A percentile compares a stretch with the other conserved stretches of the same genome.
Evolutionary conservation across 2,113 vertebrate species (phyloP).

Genomic region (Lontra canadensis): DNA sequence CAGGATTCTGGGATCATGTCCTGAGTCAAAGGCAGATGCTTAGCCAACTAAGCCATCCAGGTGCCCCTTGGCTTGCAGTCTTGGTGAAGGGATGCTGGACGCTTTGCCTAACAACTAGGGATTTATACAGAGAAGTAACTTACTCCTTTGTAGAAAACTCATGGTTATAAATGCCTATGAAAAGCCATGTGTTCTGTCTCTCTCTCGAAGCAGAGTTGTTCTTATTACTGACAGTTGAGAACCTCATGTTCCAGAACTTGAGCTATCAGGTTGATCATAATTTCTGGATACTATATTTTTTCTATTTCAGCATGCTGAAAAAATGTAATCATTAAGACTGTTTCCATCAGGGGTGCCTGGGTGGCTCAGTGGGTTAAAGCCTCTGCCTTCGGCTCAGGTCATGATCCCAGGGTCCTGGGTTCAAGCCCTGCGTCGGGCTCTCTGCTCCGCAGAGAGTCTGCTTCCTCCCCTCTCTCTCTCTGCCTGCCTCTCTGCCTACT

Average conservation of each 20-base stretch:
- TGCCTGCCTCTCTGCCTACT: too few species aligned
- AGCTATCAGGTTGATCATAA: neutral
- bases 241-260: neutral
- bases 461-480: too few species aligned
- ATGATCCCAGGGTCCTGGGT: too few species aligned
- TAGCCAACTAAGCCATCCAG: neutral
- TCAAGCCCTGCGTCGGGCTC: too few species aligned
- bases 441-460: too few species aligned
- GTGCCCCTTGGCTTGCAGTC: neutral
- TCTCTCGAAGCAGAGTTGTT: neutral
- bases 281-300: neutral
- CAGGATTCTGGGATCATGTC: neutral
- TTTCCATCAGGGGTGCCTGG: neutral
- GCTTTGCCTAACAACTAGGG: neutral
- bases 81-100: neutral
- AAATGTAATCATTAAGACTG: neutral
- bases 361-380: too few species aligned
- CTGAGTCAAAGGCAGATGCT: neutral
- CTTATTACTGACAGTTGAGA: neutral
- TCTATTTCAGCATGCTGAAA: neutral
- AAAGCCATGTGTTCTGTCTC: neutral
- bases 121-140: neutral
- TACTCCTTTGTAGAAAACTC: neutral
- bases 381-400: too few species aligned
- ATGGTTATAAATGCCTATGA: neutral